Evolutionary conservation across 2,888 invertebrate species (phyloP), one percentile per base, ranked within the genome.

Genomic region (Portevinia maculata): DNA sequence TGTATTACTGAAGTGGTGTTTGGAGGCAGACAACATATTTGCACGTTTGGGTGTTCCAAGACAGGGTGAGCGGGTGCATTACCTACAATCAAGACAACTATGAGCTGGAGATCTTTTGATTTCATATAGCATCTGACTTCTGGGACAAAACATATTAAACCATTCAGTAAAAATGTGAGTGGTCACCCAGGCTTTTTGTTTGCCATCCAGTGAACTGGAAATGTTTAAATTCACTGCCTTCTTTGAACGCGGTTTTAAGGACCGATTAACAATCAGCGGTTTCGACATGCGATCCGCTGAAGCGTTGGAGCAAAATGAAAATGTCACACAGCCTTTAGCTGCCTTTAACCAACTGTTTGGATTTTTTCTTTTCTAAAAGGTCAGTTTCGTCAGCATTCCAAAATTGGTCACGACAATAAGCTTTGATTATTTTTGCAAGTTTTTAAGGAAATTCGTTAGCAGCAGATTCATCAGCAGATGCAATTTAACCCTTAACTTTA

Each of bases 321-420:
- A 78, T 44, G 87, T 86, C 0, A 88, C 60, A 52, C 87, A 83
- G 81, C 87, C 87, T 73, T 88, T 87, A 19, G 85, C 84, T 30
- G 85, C 86, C 50, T 86, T 86, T 86, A 65, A 86, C 79, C 85
- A 86, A 76, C n/a, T n/a, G 17, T 88, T 89, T 78, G 86, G 57
- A 15, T 84, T 86, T 19, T 87, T 86, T 85, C 85, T 81, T 86
- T 88, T 24, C 7, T 83, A 85, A 87, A 21, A 87, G 57, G 5
- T 85, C 86, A 4, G 85, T 87, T 83, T 87, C 87, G 46, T 86
- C 86, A 0, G 86, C 86, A 84, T 87, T 87, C 44, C 79, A 88
- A 41, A 87, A 85, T 75, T 87, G 87, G 65, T 87, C 83, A 13
- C 86, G 70, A 48, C n/a, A n/a, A n/a, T n/a, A n/a, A n/a, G n/a